A percentile compares a stretch with the other conserved stretches of the same genome.
phyloP scores from a whole-genome alignment of 2,888 invertebrate species.

The Ctena decussata region DNA sequence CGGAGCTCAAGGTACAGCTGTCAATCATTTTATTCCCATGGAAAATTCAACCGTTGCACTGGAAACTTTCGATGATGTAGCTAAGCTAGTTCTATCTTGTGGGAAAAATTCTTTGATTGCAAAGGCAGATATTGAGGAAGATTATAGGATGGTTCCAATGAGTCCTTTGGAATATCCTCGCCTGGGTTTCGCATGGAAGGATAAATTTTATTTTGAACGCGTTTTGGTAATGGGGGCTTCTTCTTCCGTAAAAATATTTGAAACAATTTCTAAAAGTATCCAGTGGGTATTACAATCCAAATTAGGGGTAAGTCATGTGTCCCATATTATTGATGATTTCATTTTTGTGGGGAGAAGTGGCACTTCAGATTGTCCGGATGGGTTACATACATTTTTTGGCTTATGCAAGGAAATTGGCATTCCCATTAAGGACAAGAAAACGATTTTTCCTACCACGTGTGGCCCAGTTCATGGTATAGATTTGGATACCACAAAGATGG shows the following conservation, averaged over 20 bases:
- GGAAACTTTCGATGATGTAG: conserved; percentile 31
- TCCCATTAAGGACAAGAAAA: conserved; percentile 33
- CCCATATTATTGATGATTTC: conserved; percentile 46
- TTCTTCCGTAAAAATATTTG: conserved; percentile 14
- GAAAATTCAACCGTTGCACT: background rate
- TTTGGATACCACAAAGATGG: conserved; percentile 15
- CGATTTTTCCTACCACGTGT: background rate
- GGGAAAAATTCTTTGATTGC: conserved; percentile 39
- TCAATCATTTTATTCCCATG: background rate
- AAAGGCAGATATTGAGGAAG: conserved; percentile 62
- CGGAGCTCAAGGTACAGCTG: background rate
- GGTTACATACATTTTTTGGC: background rate
- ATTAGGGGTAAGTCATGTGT: conserved; percentile 17
- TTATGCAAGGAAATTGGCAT: conserved; percentile 9
- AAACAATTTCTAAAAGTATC: conserved; percentile 22
- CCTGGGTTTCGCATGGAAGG: conserved; percentile 50
- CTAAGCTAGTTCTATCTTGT: conserved; percentile 12
- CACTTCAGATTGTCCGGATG: background rate
- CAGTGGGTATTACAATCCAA: conserved; percentile 32
- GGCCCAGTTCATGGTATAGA: conserved; percentile 36
- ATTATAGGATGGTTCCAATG: conserved; percentile 59
- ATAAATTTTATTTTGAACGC: conserved; percentile 27
- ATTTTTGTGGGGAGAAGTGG: conserved; percentile 26
- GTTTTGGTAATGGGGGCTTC: conserved; percentile 38
- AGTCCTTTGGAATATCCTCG: conserved; percentile 46